Evolutionary conservation across 1,140 invertebrate species (phyloP).

Genomic region (Drosophila pectinifera): DNA sequence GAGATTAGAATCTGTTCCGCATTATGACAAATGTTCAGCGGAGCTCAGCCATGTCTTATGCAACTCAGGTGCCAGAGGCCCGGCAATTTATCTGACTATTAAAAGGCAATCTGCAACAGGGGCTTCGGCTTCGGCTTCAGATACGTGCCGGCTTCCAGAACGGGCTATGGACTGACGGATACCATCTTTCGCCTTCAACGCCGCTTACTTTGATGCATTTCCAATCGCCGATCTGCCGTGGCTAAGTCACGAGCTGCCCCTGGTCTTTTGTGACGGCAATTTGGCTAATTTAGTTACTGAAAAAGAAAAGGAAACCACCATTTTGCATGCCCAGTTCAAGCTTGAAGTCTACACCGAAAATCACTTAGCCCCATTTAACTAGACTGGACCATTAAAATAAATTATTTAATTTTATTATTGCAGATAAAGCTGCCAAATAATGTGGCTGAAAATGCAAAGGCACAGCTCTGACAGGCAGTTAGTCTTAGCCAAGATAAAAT

Average conservation of each 20-base stretch:
- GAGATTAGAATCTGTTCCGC: conserved; percentile 61
- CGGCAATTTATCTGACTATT: conserved; percentile 60
- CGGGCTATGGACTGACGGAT: conserved; percentile 42
- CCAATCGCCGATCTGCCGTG: conserved; percentile 44
- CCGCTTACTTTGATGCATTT: conserved; percentile 60
- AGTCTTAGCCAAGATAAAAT: conserved; percentile 43
- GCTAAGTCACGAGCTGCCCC: conserved; percentile 65
- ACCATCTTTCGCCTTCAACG: conserved; percentile 67
- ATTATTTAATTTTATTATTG: conserved; percentile 82
- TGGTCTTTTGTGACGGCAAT: conserved; percentile 50
- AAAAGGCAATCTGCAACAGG: conserved; percentile 60
- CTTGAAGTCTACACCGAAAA: conserved; percentile 74
- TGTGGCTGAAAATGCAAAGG: conserved; percentile 34
- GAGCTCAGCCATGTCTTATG: conserved; percentile 36
- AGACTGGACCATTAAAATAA: conserved; percentile 70
- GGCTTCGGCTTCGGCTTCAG: conserved; percentile 45
- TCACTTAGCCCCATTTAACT: conserved; percentile 76
- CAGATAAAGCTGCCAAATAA: conserved; percentile 66
- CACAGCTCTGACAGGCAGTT: conserved; percentile 62
- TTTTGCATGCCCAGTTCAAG: conserved; percentile 57
- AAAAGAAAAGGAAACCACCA: conserved; percentile 27
- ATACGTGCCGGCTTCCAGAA: conserved; percentile 61
- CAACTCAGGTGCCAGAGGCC: conserved; percentile 68
- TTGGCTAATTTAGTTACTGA: conserved; percentile 58
- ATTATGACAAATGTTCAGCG: conserved; percentile 73